A percentile compares a stretch with the other conserved stretches of the same genome.
These are phyloP conservation scores for Neotragus moschatus DNA, from an alignment of 2,113 vertebrate genomes.

Conservation along the genomic window DNA sequence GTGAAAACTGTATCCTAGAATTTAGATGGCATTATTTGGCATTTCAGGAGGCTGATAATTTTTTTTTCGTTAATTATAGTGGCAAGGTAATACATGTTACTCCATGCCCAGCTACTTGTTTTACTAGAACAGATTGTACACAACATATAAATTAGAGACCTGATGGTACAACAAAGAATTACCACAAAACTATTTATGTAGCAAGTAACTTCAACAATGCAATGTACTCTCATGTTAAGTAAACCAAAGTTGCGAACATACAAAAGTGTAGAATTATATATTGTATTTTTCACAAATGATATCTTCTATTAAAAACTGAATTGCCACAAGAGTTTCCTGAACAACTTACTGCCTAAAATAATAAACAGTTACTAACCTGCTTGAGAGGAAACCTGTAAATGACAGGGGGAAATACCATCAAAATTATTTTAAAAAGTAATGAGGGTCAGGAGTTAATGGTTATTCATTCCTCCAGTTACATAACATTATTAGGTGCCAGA, in stretches of 20 bases:
- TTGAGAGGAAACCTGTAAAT: neutral
- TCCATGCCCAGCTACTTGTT: neutral
- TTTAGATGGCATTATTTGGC: neutral
- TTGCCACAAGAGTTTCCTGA: neutral
- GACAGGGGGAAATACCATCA: neutral
- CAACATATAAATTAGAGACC: neutral
- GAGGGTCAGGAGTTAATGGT: neutral
- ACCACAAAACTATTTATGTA: neutral
- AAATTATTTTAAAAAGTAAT: neutral
- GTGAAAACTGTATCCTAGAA: neutral
- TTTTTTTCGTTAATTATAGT: neutral
- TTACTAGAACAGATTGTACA: neutral
- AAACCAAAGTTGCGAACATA: neutral
- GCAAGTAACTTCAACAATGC: neutral
- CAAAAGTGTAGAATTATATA: neutral
- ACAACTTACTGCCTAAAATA: neutral
- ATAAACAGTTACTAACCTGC: neutral
- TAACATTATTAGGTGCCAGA: neutral
- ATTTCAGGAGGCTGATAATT: neutral
- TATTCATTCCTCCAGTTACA: neutral
- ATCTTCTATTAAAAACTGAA: neutral
- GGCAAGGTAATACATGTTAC: neutral
- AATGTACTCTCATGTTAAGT: neutral
- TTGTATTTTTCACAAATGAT: neutral
- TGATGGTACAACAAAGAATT: neutral